Base-by-base conservation (phyloP, 2,797 vertebrate species). In the Acipenser transmontanus region DNA sequence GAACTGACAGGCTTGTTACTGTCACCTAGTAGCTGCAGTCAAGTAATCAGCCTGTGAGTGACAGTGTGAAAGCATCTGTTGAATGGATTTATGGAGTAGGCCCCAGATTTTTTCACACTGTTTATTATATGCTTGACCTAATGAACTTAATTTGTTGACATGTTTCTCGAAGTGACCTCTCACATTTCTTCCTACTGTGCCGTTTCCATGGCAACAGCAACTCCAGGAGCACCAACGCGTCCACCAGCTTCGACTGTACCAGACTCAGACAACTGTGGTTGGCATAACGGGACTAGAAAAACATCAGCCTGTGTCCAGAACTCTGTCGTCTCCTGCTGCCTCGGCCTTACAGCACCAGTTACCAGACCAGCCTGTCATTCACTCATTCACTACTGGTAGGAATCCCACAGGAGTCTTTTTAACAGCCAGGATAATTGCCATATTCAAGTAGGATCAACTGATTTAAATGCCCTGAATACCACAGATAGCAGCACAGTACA, bases 401-500 rank as follows among this genome's bases (percentile, higher is more conserved):
- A 82, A 71, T 89, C 86, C 85, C 84, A 66, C 48, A 83, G 34
- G 34, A 34, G 34, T 34, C 34, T 20, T 78, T 80, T 79, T 87
- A 88, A 91, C 81, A 90, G 84, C 85, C 84, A 84, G 81, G 83
- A 78, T 83, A 88, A 91, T 89, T 87, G 80, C 73, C 74, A 71
- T 78, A 78, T 79, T 89, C 88, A 84, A 75, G 85, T 81, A 83
- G 86, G 91, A 92, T 93, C 88, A 92, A 85, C 81, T 84, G 88
- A 93, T 94, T 93, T 92, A 92, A 90, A 92, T 91, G 83, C 87
- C 80, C 85, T 49, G 77, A 87, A 94, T 94, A 81, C 81, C 88
- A 81, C 85, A 82, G 77, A 81, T 81, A 87, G 86, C 77, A 85
- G 78, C 81, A 62, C 1, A 8, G 76, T 87, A 72, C 63, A 69